Conservation (phyloP, 2,888 invertebrate genomes). For the Lithophane semibrunnea region DNA sequence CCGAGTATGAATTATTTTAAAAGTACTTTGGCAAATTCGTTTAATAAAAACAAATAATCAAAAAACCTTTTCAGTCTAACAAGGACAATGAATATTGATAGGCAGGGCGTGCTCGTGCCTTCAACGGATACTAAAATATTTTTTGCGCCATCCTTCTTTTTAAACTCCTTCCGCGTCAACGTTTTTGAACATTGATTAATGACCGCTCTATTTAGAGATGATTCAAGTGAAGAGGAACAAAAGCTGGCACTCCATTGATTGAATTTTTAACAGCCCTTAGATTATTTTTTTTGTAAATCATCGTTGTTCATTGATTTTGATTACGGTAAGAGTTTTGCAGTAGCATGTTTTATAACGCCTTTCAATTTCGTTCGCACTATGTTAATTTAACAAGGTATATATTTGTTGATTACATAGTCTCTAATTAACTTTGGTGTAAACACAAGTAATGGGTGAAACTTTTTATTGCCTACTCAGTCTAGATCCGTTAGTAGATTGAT, state of each 20-base stretch:
- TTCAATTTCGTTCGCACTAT: constrained; percentile 51
- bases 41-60: constrained; percentile 60
- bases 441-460: constrained; percentile 40
- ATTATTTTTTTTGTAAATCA: constrained; percentile 50
- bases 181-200: constrained; percentile 82
- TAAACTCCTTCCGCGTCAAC: constrained; percentile 79
- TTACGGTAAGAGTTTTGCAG: constrained; percentile 15
- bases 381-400: constrained; percentile 14
- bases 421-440: constrained; percentile 43
- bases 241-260: constrained; percentile 73
- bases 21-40: constrained; percentile 45
- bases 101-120: constrained; percentile 70
- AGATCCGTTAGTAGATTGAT: constrained; percentile 43
- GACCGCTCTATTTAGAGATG: constrained; percentile 74
- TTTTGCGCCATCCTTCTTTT: constrained; percentile 77
- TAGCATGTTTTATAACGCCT: constrained; percentile 51
- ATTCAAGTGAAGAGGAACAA: constrained; percentile 70
- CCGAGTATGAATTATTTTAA: constrained; percentile 27
- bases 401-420: constrained; percentile 32
- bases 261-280: constrained; percentile 63
- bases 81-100: constrained; percentile 75
- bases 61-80: constrained; percentile 64
- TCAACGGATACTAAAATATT: constrained; percentile 75
- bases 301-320: constrained; percentile 38
- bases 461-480: constrained; percentile 30